phyloP scores from a whole-genome alignment of 2,113 vertebrate genomes.

The Picathartes gymnocephalus region DNA sequence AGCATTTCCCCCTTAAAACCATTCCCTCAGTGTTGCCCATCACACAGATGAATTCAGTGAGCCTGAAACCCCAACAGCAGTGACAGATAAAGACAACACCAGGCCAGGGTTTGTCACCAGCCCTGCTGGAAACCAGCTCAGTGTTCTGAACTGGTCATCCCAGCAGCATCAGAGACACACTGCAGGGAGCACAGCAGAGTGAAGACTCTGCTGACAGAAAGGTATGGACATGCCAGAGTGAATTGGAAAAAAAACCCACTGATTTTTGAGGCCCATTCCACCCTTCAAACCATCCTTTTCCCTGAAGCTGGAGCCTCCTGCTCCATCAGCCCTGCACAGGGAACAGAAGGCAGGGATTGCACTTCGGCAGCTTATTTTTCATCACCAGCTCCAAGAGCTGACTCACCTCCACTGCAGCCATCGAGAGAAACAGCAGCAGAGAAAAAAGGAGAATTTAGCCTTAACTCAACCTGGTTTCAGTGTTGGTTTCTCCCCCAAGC shows the following conservation, averaged over 20 bases:
- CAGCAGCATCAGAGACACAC: accelerated
- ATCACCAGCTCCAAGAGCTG: neutral
- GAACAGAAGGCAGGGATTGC: neutral
- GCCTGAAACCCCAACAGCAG: accelerated
- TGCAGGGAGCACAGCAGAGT: neutral
- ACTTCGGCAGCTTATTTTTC: neutral
- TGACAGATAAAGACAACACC: neutral
- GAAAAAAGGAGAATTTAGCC: neutral
- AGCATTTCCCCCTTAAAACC: accelerated
- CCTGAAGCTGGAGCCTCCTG: neutral
- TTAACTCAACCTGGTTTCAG: neutral
- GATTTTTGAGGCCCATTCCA: neutral
- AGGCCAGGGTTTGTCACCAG: neutral
- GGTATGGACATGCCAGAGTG: too few species aligned
- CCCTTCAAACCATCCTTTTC: neutral
- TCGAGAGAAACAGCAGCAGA: neutral
- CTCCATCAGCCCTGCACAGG: neutral
- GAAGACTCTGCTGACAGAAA: neutral
- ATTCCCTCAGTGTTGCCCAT: neutral
- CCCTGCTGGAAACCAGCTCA: neutral
- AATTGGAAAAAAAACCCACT: neutral
- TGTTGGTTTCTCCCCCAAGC: neutral
- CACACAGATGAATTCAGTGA: accelerated
- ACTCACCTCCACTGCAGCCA: neutral
- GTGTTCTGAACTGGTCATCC: neutral